Base-by-base conservation (phyloP, 1,140 invertebrate genomes). In the Akabosia matsudoensis region DNA sequence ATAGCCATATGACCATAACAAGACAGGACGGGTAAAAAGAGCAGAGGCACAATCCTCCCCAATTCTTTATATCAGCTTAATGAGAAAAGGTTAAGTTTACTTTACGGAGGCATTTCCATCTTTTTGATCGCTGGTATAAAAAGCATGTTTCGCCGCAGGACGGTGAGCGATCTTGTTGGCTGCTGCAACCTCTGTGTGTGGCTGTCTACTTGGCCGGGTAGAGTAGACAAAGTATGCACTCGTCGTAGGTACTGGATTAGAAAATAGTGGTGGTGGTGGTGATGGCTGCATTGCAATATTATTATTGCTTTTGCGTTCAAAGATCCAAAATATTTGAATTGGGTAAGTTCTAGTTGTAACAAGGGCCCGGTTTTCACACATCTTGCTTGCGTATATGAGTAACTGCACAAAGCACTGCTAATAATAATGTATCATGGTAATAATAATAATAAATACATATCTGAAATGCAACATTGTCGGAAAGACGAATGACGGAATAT, bases 81-180 rank as follows among this genome's bases (percentile, higher is more conserved):
- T 67, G 61, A 31, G 30, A 67, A 67, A 67, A 67, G 22, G 61
- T 7, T 67, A 16, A 67, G 31, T 67, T 67, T n/a, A n/a, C n/a
- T n/a, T 67, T 67, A 30, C 24, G 31, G 61, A 67, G 61, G 61
- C 61, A 67, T 67, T n/a, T 67, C 30, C 7, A 30, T 31, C 61
- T 61, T 22, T 22, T 22, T 24, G 13, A 22, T 61, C 24, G 7
- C 54, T 67, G 61, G 61, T 67, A 30, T 67, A 67, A 67, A 67
- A 67, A 67, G 61, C 31, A 2, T 67, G 61, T 67, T 67, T 30
- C 61, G 61, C 61, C 61, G 61, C 31, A 67, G 61, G 61, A 67
- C 61, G 61, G 28, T 67, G 61, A 4, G 31, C 10, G 26, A 67
- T 67, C 61, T 30, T 30, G 61, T 67, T 7, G 61, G 31, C 61